Evolutionary conservation across 92 coral and sea anemone genomes (phyloP).

Genomic region (Plumapathes pennacea): DNA sequence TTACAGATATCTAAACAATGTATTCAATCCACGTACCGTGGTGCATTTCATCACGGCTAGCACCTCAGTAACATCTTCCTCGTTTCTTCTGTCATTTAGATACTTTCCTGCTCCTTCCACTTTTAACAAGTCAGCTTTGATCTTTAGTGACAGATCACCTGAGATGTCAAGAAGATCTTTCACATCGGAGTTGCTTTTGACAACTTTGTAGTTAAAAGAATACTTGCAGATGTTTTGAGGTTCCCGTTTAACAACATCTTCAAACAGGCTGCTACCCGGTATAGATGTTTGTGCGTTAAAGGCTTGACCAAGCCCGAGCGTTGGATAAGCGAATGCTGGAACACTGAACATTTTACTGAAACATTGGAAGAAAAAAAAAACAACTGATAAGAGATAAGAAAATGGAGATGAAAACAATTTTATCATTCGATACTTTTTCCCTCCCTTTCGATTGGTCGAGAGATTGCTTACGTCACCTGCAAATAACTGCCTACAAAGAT

Average conservation of each 20-base stretch:
- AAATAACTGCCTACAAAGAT: too few species aligned
- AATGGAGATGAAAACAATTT: too few species aligned
- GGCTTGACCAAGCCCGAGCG: conserved; percentile 18
- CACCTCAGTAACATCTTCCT: conserved; percentile 14
- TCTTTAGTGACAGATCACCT: conserved; percentile 38
- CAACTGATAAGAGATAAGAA: too few species aligned
- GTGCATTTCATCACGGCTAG: conserved; percentile 37
- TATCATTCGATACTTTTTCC: too few species aligned
- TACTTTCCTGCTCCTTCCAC: conserved; percentile 32
- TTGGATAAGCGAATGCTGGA: conserved; percentile 18
- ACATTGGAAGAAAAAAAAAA: background rate
- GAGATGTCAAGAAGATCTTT: conserved; percentile 45
- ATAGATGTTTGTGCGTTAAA: conserved; percentile 10
- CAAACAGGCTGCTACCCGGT: too few species aligned
- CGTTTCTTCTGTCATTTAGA: conserved; percentile 1
- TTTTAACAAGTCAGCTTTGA: conserved; percentile 22
- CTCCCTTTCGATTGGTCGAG: too few species aligned
- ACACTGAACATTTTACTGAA: conserved; percentile 7
- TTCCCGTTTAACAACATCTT: too few species aligned
- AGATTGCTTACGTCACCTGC: too few species aligned
- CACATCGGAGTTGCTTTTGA: conserved; percentile 13
- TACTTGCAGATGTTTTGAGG: conserved; percentile 9
- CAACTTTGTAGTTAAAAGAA: conserved; percentile 21
- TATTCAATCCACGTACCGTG: too few species aligned
- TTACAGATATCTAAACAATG: too few species aligned